Percentiles rank a stretch among this genome's conserved stretches.
These are phyloP conservation scores for Electrona antarctica DNA, from an alignment of 2,113 vertebrate genomes.

Conservation along the genomic window DNA sequence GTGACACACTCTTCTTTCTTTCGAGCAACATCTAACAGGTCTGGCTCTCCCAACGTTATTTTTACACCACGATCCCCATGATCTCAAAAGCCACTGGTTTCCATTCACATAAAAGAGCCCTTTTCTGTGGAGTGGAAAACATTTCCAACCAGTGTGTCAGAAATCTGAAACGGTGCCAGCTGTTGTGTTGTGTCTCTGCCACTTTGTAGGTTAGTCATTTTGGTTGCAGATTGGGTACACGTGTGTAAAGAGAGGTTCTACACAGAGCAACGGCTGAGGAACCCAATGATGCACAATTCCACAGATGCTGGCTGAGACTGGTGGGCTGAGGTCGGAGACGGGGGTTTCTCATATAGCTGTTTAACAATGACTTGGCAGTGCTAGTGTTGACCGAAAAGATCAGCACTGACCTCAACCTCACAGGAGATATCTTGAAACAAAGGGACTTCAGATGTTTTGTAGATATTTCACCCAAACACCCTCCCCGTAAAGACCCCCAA, in stretches of 20 bases:
- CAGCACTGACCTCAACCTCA: neutral
- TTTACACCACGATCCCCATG: slow-evolving; percentile 36
- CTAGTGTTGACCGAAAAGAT: neutral
- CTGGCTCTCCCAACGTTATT: slow-evolving; percentile 42
- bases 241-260: slow-evolving; percentile 36
- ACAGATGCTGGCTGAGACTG: slow-evolving; percentile 3
- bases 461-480: slow-evolving; percentile 12
- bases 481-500: slow-evolving; percentile 20
- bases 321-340: neutral
- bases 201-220: slow-evolving; percentile 25
- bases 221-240: slow-evolving; percentile 11
- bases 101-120: slow-evolving; percentile 53
- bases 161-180: slow-evolving; percentile 37
- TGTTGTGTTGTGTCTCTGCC: slow-evolving; percentile 47
- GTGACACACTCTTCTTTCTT: slow-evolving; percentile 42
- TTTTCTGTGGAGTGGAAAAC: slow-evolving; percentile 52
- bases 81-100: slow-evolving; percentile 52
- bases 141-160: slow-evolving; percentile 2
- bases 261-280: neutral
- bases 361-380: neutral
- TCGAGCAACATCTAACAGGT: slow-evolving; percentile 44
- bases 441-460: slow-evolving; percentile 16
- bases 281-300: slow-evolving; percentile 1
- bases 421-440: slow-evolving; percentile 24
- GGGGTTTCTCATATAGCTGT: neutral